Evolutionary conservation across 2,797 vertebrate species (phyloP), one percentile per base, ranked within the genome.

Genomic region (Apogon talboti): DNA sequence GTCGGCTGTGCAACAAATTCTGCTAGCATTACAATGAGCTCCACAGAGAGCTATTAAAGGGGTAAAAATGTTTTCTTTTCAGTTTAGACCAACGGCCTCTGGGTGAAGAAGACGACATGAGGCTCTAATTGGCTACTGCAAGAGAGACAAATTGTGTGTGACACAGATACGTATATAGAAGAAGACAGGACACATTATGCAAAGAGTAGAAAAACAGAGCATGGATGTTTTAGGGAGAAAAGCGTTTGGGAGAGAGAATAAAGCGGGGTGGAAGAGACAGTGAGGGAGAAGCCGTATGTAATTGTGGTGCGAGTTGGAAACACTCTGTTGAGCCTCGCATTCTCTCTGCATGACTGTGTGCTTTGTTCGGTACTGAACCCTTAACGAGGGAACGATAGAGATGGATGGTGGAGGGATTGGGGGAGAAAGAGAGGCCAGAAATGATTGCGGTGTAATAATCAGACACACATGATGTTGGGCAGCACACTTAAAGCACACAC

Each of bases 401-500:
- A 89, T 71, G 87, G 87, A 85, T 84, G 67, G 80, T 79, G 78
- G 78, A 80, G 73, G 74, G 71, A 56, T 38, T 30, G 73, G 71
- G 67, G 37, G 71, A 55, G 59, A 54, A 73, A 65, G 58, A 61
- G 61, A 44, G 78, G 75, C 74, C 81, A 87, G 80, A 84, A 88
- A 89, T 87, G 86, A 89, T 86, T 91, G 87, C 41, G 78, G 88
- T 84, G 72, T 88, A 84, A 88, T 91, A 91, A 90, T 89, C 82
- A 90, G 86, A 84, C 86, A 87, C 90, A 91, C 84, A 89, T 90
- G 86, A 89, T 84, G 74, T 66, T 63, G 70, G 60, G 74, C 74
- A 78, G 81, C 14, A 35, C 15, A 48, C 19, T 57, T 71, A 82
- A 68, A 57, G 68, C 71, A 52, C 54, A 71, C 43, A 63, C 42